These are phyloP conservation scores for Sialis lutaria DNA, from an alignment of 2,888 invertebrate genomes.

Conservation along the genomic window DNA sequence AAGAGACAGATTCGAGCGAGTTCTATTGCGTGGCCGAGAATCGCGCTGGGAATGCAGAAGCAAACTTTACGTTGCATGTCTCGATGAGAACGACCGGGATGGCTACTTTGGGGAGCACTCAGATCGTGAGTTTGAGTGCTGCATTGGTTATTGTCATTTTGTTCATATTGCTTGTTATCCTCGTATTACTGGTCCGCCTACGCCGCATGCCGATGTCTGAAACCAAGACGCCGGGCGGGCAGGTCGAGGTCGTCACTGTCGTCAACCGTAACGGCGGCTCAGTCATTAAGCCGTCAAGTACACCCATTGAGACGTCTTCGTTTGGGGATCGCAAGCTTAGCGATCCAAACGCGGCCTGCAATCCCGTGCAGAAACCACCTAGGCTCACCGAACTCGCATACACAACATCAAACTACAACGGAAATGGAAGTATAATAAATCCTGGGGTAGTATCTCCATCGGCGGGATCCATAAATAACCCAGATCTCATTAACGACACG, in stretches of 20 bases:
- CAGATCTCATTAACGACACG: conserved; percentile 73
- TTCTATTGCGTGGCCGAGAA: conserved; percentile 85
- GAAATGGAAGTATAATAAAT: conserved; percentile 42
- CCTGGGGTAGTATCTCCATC: conserved; percentile 56
- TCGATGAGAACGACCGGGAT: conserved; percentile 61
- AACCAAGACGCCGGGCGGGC: conserved; percentile 59
- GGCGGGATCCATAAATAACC: conserved; percentile 59
- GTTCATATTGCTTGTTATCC: conserved; percentile 51
- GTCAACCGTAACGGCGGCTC: conserved; percentile 35
- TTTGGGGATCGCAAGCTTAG: conserved; percentile 22
- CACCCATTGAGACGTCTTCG: conserved; percentile 34
- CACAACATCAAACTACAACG: conserved; percentile 50
- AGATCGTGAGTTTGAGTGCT: conserved; percentile 71
- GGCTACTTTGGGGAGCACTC: conserved; percentile 65
- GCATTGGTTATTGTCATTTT: conserved; percentile 63
- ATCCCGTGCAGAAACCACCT: conserved; percentile 57
- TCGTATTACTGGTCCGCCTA: conserved; percentile 56
- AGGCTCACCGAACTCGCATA: conserved; percentile 49
- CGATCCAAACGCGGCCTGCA: conserved; percentile 30
- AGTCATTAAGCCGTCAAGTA: conserved; percentile 21
- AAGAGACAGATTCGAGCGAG: conserved; percentile 66
- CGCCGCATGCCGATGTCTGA: conserved; percentile 56
- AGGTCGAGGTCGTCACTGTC: conserved; percentile 49
- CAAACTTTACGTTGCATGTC: conserved; percentile 76
- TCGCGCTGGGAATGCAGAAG: conserved; percentile 71